Conservation (phyloP, 2,113 vertebrate genomes). For the Sigmodon hispidus region DNA sequence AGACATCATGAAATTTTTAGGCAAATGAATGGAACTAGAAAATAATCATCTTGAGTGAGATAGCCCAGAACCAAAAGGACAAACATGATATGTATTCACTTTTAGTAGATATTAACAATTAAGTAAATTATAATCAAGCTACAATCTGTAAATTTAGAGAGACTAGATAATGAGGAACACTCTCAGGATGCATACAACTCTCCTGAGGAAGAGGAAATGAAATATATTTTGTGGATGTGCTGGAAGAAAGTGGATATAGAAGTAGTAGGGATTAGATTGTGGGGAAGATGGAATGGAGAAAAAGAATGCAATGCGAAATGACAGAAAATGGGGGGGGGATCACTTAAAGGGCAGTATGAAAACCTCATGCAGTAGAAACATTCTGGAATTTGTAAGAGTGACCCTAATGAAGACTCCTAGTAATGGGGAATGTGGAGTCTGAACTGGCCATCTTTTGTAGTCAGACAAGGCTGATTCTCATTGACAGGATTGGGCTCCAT, state of each 20-base stretch:
- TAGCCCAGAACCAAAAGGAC: neutral
- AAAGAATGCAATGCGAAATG: neutral
- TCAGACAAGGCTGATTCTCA: neutral
- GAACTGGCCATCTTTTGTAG: neutral
- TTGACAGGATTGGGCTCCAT: neutral
- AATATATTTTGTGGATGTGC: no score
- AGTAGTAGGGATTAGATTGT: neutral
- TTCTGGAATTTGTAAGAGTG: neutral
- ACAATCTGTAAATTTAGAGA: neutral
- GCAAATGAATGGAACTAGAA: neutral
- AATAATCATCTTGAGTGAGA: neutral
- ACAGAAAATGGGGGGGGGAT: neutral
- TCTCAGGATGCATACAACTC: neutral
- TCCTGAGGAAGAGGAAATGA: neutral
- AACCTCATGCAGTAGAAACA: neutral
- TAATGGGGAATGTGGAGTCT: neutral
- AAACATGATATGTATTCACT: neutral
- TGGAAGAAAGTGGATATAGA: neutral
- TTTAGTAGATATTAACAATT: neutral
- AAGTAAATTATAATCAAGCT: neutral
- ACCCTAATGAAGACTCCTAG: neutral
- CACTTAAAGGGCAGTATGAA: neutral
- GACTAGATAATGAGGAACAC: neutral
- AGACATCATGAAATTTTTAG: neutral
- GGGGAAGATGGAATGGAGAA: neutral